Base-by-base conservation (phyloP, 2,888 invertebrate species). In the Amblyjoppa proteus region DNA sequence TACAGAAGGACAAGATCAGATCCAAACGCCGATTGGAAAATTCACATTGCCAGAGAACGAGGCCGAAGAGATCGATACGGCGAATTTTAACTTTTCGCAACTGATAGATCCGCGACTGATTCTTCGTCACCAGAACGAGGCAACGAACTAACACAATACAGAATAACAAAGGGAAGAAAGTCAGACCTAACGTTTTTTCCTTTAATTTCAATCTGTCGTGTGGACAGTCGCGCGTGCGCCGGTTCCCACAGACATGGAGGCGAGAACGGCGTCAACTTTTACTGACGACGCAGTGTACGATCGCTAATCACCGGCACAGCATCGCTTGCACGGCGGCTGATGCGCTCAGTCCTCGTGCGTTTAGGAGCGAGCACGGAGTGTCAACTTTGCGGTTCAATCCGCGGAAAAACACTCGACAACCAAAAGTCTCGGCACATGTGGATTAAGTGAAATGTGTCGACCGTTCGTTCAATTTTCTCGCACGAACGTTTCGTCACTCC, bases 101-200 rank as follows among this genome's bases (percentile, higher is more conserved):
- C 82, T 88, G n/a, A 69, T 85, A 11, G 87, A 87, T 7, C 83
- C 87, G 7, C 87, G 88, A 69, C 74, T 88, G n/a, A 85, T 88
- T 61, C 20, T 69, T 56, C 84, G 87, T 31, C 73, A 68, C 74
- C 73, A 68, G 51, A 49, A 16, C 20, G 13, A 31, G 16, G 49
- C 2, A 4, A 56, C 16, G 51, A 68, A 20, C 20, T 6, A 7
- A 53, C 2, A 53, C 2, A 53, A 53, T 51, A 53, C 9, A 16
- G n/a, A 31, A 75, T 34, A 31, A 56, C 2, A 56, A 28, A 25
- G 9, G 9, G 20, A 45, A 2, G 61, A 61, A 11, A 58, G 16
- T n/a, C 7, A 20, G 20, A 53, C 3, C n/a, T 9, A 1, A n/a
- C 5, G 61, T 31, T 28, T 16, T 34, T 16, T 4, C 3, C 31